phyloP scores from a whole-genome alignment of 2,113 vertebrate genomes.

The Aegotheles bennettii region DNA sequence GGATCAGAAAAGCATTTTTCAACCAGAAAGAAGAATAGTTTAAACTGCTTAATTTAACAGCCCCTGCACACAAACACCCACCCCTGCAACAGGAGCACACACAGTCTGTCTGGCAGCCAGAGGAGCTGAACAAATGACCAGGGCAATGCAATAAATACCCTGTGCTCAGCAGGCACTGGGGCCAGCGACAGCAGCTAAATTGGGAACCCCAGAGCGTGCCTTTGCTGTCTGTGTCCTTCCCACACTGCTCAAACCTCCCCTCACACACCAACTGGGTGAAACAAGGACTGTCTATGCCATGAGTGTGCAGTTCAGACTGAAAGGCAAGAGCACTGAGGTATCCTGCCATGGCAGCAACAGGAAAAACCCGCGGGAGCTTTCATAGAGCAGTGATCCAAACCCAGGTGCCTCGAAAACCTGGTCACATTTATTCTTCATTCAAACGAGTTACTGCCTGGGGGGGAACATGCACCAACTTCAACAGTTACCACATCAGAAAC shows the following conservation, averaged over 20 bases:
- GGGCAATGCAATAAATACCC: background rate
- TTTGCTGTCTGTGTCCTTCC: background rate
- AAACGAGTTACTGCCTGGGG: background rate
- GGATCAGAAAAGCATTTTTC: background rate
- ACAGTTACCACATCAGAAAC: background rate
- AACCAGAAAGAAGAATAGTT: background rate
- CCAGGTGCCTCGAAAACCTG: background rate
- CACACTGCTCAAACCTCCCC: background rate
- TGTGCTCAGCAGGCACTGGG: background rate
- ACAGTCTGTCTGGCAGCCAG: fast-evolving
- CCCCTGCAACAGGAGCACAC: background rate
- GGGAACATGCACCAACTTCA: background rate
- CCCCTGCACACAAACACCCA: background rate
- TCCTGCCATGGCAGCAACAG: background rate
- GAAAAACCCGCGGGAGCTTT: background rate
- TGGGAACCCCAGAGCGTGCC: background rate
- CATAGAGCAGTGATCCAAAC: background rate
- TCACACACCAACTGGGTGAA: background rate
- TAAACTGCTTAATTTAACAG: background rate
- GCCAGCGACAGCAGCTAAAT: background rate
- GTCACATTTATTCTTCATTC: background rate
- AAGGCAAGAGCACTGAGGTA: background rate
- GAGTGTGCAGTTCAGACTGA: background rate
- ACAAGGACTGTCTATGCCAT: background rate
- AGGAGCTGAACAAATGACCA: background rate